Evolutionary conservation across 2,113 vertebrate species (phyloP).

Genomic region (Zosterops japonicus): DNA sequence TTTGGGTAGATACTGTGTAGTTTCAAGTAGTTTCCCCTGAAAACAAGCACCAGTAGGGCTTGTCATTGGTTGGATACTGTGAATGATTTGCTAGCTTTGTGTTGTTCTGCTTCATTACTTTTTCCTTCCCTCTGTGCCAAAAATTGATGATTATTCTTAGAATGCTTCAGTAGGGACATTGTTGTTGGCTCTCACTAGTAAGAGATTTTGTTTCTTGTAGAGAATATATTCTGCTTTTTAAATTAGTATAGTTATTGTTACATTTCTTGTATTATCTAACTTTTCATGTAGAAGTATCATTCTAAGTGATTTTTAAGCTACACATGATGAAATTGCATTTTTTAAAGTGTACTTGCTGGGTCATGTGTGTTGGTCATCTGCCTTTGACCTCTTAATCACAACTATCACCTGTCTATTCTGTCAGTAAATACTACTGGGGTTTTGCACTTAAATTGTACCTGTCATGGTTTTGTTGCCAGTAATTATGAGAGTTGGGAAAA

Average conservation of each 20-base stretch:
- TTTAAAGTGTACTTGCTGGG: background rate
- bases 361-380: background rate
- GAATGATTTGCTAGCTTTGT: conserved; percentile 14
- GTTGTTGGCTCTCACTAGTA: background rate
- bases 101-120: conserved; percentile 5
- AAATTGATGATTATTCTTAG: conserved; percentile 32
- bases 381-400: background rate
- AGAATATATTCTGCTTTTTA: background rate
- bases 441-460: conserved; percentile 25
- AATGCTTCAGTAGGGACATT: background rate
- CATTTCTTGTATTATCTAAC: background rate
- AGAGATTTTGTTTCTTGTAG: background rate
- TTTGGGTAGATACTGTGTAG: background rate
- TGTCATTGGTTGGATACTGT: conserved; percentile 14
- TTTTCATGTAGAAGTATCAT: background rate
- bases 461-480: background rate
- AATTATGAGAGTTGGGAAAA: conserved; percentile 28
- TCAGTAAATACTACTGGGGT: background rate
- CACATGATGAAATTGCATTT: background rate
- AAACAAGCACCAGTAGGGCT: background rate
- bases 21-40: background rate
- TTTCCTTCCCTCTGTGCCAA: conserved; percentile 21
- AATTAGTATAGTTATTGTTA: background rate
- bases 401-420: background rate
- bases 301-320: background rate